phyloP scores from a whole-genome alignment of 2,888 invertebrate species.

The Muscina levida region DNA sequence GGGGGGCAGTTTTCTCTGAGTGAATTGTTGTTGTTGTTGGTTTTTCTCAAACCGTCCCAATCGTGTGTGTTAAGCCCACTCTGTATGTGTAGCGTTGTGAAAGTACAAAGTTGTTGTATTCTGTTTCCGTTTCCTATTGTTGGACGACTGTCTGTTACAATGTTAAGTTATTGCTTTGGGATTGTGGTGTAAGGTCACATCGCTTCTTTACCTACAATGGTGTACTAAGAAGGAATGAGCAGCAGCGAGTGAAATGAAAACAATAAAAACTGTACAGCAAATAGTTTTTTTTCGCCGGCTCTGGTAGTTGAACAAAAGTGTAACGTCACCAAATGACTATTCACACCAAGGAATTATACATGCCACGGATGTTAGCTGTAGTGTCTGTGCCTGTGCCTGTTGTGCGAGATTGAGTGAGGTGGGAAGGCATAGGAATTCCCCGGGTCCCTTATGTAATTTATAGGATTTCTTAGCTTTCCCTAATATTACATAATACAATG shows the following conservation, averaged over 20 bases:
- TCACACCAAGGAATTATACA: slow-evolving; percentile 23
- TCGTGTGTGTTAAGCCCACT: slow-evolving; percentile 41
- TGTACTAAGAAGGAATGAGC: slow-evolving; percentile 65
- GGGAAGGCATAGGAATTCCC: slow-evolving; percentile 70
- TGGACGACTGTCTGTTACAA: slow-evolving; percentile 69
- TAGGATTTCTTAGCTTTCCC: slow-evolving; percentile 71
- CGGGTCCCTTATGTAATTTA: slow-evolving; percentile 79
- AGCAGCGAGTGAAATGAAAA: slow-evolving; percentile 47
- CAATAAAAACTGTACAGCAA: slow-evolving; percentile 69
- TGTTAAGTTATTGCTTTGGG: slow-evolving; percentile 78
- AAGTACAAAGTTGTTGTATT: slow-evolving; percentile 48
- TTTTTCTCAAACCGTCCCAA: neutral
- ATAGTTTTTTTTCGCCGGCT: neutral
- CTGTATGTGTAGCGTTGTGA: slow-evolving; percentile 38
- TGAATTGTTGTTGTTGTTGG: too few species aligned
- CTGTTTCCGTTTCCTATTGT: slow-evolving; percentile 64
- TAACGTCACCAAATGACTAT: slow-evolving; percentile 63
- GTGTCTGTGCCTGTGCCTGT: neutral
- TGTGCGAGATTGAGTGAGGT: slow-evolving; percentile 66
- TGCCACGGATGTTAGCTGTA: neutral
- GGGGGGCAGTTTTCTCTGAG: neutral
- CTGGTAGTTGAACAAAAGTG: slow-evolving; percentile 53
- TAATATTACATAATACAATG: slow-evolving; percentile 60
- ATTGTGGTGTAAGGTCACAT: slow-evolving; percentile 73
- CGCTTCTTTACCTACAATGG: slow-evolving; percentile 67